These are phyloP conservation scores for Isaurus tuberculatus DNA, from an alignment of 92 coral and sea anemone genomes.

Conservation along the genomic window DNA sequence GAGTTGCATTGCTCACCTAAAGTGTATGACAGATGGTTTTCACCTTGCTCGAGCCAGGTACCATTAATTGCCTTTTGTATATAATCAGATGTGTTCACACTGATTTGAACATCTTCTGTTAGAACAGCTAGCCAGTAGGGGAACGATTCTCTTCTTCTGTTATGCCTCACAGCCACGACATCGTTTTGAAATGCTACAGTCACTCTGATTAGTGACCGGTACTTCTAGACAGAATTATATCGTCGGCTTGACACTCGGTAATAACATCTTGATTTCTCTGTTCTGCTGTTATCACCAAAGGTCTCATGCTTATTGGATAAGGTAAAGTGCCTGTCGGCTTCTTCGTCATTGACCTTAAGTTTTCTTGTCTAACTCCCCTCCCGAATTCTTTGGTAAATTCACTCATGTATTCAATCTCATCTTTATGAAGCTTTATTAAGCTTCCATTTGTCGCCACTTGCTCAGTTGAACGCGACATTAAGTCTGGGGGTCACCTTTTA, in stretches of 20 bases:
- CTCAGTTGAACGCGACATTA: slow-evolving; percentile 49
- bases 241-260: slow-evolving; percentile 5
- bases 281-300: slow-evolving; percentile 12
- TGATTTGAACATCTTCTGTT: slow-evolving; percentile 50
- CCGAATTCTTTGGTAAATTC: slow-evolving; percentile 64
- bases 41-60: slow-evolving; percentile 58
- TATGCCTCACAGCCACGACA: slow-evolving; percentile 56
- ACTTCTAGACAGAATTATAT: slow-evolving; percentile 29
- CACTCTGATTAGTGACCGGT: slow-evolving; percentile 35
- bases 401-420: slow-evolving; percentile 57
- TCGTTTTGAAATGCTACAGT: slow-evolving; percentile 51
- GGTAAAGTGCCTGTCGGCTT: slow-evolving; percentile 60
- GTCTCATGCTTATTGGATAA: slow-evolving; percentile 36
- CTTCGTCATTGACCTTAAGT: slow-evolving; percentile 61
- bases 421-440: slow-evolving; percentile 46
- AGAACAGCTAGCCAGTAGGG: slow-evolving; percentile 63
- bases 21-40: slow-evolving; percentile 47
- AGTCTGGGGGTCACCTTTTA: slow-evolving; percentile 45
- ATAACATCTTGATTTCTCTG: slow-evolving; percentile 15
- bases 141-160: slow-evolving; percentile 55
- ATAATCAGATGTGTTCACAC: slow-evolving; percentile 42
- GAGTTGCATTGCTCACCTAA: slow-evolving; percentile 44
- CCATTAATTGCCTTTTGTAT: slow-evolving; percentile 32
- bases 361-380: slow-evolving; percentile 66
- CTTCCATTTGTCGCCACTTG: slow-evolving; percentile 44